These are phyloP conservation scores for Ricordea florida DNA, from an alignment of 92 coral and sea anemone species.

Conservation along the genomic window DNA sequence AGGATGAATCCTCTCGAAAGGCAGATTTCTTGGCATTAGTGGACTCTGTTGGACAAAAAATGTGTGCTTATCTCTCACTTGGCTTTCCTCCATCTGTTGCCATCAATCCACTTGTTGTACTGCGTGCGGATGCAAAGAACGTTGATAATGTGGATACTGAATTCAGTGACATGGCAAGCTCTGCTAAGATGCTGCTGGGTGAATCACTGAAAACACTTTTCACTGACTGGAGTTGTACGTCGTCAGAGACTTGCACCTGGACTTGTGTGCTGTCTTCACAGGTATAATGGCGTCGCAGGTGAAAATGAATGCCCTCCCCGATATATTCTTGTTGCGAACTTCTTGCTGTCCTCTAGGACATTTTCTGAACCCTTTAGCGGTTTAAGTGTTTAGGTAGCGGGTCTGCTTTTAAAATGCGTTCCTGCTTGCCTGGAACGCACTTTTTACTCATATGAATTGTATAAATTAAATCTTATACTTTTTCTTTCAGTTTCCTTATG, in stretches of 20 bases:
- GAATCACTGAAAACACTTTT: constrained; percentile 35
- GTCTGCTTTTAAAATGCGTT: not conserved
- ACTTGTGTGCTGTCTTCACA: constrained; percentile 69
- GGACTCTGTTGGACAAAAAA: constrained; percentile 47
- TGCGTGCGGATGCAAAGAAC: constrained; percentile 54
- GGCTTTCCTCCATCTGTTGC: constrained; percentile 71
- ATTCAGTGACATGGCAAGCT: constrained; percentile 56
- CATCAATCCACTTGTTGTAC: constrained; percentile 49
- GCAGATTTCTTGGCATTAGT: constrained; percentile 36
- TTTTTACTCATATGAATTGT: not conserved
- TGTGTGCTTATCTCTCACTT: constrained; percentile 71
- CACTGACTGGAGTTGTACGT: constrained; percentile 63
- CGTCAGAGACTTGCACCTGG: constrained; percentile 68
- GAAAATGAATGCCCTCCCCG: no score
- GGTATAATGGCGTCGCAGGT: no score
- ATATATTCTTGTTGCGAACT: no score
- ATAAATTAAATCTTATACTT: not conserved
- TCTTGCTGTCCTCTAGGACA: no score
- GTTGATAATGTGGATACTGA: constrained; percentile 39
- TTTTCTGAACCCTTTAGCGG: no score
- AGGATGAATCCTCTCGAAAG: constrained; percentile 46
- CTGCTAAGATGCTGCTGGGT: constrained; percentile 70
- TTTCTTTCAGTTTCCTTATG: constrained; percentile 52
- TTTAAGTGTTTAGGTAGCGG: no score
- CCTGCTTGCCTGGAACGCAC: no score